Conservation (phyloP, 2,888 invertebrate genomes). For the Melinopterus prodromus region DNA sequence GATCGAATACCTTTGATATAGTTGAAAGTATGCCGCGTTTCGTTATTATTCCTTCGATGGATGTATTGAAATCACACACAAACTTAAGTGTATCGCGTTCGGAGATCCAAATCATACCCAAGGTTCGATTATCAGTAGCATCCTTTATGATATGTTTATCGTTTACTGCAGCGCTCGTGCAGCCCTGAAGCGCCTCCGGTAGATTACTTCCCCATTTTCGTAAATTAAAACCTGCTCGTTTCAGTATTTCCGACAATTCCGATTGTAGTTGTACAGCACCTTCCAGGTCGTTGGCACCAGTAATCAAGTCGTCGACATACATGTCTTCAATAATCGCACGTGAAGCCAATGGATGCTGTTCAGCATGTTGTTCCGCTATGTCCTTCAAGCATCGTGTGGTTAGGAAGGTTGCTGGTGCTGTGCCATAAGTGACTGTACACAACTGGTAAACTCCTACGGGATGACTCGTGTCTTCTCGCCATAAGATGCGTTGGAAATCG, state of each 20-base stretch:
- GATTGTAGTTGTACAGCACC: constrained; percentile 9
- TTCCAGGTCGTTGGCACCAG: constrained; percentile 14
- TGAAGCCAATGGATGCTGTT: constrained; percentile 21
- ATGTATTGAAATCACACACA: background rate
- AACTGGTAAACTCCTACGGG: constrained; percentile 21
- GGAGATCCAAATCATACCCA: constrained; percentile 27
- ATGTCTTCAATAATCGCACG: constrained; percentile 21
- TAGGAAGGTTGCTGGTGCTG: constrained; percentile 26
- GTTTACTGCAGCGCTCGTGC: background rate
- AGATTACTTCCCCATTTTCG: constrained; percentile 18
- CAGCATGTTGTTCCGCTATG: constrained; percentile 11
- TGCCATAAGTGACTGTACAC: constrained; percentile 24
- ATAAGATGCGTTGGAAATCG: constrained; percentile 30
- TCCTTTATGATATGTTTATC: constrained; percentile 26
- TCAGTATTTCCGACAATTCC: constrained; percentile 21
- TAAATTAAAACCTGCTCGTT: constrained; percentile 20
- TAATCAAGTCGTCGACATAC: constrained; percentile 26
- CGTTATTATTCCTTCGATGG: background rate
- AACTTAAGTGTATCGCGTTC: constrained; percentile 16
- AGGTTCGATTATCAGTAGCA: constrained; percentile 18
- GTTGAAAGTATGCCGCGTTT: constrained; percentile 12
- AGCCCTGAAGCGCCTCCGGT: background rate
- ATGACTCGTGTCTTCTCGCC: constrained; percentile 13
- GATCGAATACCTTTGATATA: constrained; percentile 6
- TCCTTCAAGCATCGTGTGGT: constrained; percentile 28